Conservation (phyloP, 2,113 vertebrate genomes). For the Arizona elegans region DNA sequence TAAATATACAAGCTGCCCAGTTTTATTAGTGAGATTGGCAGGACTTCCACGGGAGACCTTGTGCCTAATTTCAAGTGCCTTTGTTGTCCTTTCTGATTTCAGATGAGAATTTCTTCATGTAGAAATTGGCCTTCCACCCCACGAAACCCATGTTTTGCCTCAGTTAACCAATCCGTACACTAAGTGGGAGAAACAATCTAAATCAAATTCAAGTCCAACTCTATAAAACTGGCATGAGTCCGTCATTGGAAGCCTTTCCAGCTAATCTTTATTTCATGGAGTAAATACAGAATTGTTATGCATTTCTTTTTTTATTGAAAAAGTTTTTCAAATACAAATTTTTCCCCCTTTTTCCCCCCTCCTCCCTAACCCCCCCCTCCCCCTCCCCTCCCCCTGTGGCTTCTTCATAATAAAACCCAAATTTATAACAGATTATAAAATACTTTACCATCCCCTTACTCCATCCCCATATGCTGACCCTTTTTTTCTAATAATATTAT, state of each 20-base stretch:
- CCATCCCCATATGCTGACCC: no score
- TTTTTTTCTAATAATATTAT: no score
- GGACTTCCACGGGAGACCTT: background rate
- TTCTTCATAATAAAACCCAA: no score
- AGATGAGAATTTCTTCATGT: background rate
- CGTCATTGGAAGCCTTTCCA: background rate
- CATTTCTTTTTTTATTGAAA: no score
- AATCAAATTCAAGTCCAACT: background rate
- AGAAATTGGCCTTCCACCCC: background rate
- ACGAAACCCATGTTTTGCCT: background rate
- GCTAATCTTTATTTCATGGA: constrained; percentile 10
- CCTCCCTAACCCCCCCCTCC: no score
- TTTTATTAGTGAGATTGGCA: background rate
- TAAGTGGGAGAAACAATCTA: background rate
- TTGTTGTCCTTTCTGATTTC: background rate
- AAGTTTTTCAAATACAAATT: no score
- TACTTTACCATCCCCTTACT: no score
- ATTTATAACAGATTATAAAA: no score
- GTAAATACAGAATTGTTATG: constrained; percentile 3
- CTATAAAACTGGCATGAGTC: background rate
- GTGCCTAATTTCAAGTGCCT: background rate
- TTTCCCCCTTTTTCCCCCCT: no score
- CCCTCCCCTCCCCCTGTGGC: no score
- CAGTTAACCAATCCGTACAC: background rate
- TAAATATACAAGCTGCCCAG: background rate